These are phyloP conservation scores for Rhizoglyphus robini DNA, from an alignment of 1,140 invertebrate species.

Conservation along the genomic window DNA sequence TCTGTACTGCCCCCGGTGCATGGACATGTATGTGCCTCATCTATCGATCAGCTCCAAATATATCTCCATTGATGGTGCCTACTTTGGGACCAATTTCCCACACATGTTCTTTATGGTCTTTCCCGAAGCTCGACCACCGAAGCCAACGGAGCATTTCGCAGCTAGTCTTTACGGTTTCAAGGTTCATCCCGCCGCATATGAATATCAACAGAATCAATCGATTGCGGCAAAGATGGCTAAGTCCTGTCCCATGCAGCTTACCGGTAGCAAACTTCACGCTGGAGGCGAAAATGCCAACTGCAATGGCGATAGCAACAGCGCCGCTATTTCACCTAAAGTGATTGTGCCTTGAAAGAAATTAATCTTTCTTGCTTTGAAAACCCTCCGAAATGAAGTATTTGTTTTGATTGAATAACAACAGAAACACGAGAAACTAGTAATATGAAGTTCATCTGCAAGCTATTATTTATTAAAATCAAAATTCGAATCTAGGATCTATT, in stretches of 20 bases:
- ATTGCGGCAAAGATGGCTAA: neutral
- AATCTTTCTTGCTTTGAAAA: too few species aligned
- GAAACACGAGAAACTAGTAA: too few species aligned
- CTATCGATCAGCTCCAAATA: conserved; percentile 91
- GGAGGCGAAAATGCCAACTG: neutral
- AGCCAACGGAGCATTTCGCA: conserved; percentile 90
- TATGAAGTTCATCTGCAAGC: too few species aligned
- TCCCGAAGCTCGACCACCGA: conserved; percentile 94
- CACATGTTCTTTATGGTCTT: conserved; percentile 99
- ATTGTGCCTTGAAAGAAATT: too few species aligned
- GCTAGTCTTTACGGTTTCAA: conserved; percentile 98
- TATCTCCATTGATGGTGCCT: conserved; percentile 76
- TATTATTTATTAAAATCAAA: too few species aligned
- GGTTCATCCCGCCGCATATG: conserved; percentile 96
- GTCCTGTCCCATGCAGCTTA: neutral
- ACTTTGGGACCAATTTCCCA: conserved; percentile 98
- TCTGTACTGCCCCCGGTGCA: conserved; percentile 97
- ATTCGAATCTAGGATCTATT: too few species aligned
- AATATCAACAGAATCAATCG: conserved; percentile 68
- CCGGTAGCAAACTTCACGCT: too few species aligned
- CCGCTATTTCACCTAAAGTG: neutral
- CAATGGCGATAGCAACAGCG: neutral
- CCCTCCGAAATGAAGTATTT: too few species aligned
- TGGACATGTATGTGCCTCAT: conserved; percentile 98
- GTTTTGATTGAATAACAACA: too few species aligned